Evolutionary conservation across 2,888 invertebrate genomes (phyloP).

Genomic region (Dolomedes plantarius): DNA sequence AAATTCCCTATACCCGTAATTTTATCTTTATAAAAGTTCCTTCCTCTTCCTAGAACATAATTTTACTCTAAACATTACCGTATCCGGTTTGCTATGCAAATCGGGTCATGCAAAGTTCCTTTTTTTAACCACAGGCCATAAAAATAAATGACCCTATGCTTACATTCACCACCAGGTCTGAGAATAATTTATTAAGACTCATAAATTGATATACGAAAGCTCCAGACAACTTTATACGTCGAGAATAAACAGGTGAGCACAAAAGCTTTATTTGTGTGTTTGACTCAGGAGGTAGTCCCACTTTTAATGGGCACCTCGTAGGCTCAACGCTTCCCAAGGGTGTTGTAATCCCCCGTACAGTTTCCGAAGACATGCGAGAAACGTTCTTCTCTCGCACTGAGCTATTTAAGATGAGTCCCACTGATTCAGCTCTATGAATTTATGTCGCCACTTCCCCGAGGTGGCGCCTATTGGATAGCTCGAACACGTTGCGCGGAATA

Average conservation of each 20-base stretch:
- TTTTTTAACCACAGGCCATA: constrained; percentile 8
- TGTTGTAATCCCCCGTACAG: constrained; percentile 29
- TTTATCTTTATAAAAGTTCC: too few species aligned
- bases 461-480: constrained; percentile 41
- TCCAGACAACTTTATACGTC: constrained; percentile 56
- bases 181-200: constrained; percentile 47
- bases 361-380: constrained; percentile 13
- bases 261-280: constrained; percentile 45
- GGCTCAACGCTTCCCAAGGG: constrained; percentile 26
- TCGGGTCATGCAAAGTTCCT: neutral
- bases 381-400: neutral
- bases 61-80: too few species aligned
- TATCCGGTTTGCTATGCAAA: constrained; percentile 20
- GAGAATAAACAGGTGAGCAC: constrained; percentile 15
- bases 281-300: constrained; percentile 30
- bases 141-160: constrained; percentile 30
- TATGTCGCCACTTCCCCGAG: constrained; percentile 61
- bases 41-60: too few species aligned
- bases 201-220: constrained; percentile 49
- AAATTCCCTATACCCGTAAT: too few species aligned
- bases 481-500: constrained; percentile 27
- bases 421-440: constrained; percentile 48
- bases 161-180: constrained; percentile 16
- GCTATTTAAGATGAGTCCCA: constrained; percentile 47
- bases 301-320: constrained; percentile 31